Evolutionary conservation across 1,140 invertebrate species (phyloP), one percentile per base, ranked within the genome.

Genomic region (Charaxes varanes): DNA sequence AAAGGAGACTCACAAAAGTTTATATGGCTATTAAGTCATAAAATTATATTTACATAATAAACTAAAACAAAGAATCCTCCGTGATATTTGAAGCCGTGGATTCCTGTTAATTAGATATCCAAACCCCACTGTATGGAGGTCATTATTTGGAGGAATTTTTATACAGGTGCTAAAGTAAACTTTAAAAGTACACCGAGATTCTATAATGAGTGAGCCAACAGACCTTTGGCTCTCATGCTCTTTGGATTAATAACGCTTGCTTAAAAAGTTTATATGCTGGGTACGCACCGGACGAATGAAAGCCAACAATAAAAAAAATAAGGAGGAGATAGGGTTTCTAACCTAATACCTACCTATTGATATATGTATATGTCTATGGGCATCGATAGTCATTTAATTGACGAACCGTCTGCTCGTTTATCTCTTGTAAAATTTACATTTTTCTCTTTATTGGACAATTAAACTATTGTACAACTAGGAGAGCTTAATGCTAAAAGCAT

Each of bases 171-270:
- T 15, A 40, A 49, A 33, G 38, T 21, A 52, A 49, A 53, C 40
- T 46, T 23, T 27, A 26, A 37, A 38, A 26, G 34, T 31, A 27
- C 26, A 27, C 23, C 7, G 8, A 19, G 12, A 6, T 23, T 30
- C 13, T 35, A 56, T 53, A 47, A 45, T 26, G 36, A 26, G 28
- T 46, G 41, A 44, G 33, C 57, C 51, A 55, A 59, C 49, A 48
- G 37, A 57, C 47, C 54, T 54, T 56, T 63, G 49, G 62, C 46
- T 48, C 48, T 36, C 27, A 21, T 32, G 32, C 22, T 23, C 15
- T 15, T 53, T 58, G 73, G 62, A 71, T 69, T 67, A 68, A 73
- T 69, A 65, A 62, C 53, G 40, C 42, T 50, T 13, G 19, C n/a
- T n/a, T n/a, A n/a, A n/a, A n/a, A n/a, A n/a, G n/a, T n/a, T n/a